Conservation (phyloP, 2,113 vertebrate genomes). For the Ariopsis seemanni region DNA sequence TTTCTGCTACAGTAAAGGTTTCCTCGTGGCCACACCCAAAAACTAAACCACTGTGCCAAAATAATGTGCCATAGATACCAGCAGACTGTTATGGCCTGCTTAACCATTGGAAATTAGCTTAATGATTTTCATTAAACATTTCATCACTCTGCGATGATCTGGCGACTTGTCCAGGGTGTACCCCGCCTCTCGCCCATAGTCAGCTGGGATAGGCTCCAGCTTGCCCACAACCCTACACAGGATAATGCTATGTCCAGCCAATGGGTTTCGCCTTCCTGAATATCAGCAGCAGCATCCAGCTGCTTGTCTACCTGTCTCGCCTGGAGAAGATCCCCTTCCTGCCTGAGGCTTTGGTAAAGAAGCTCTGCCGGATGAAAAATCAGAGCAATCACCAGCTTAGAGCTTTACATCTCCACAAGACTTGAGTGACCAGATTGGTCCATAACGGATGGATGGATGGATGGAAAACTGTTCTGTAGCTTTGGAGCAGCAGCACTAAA, state of each 20-base stretch:
- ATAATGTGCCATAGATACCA: neutral
- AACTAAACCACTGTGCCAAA: neutral
- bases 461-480: no score
- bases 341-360: constrained; percentile 52
- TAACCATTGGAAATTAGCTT: neutral
- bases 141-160: neutral
- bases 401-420: constrained; percentile 1
- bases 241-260: constrained; percentile 70
- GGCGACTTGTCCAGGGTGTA: no score
- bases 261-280: constrained; percentile 72
- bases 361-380: constrained; percentile 46
- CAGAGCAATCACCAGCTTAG: constrained; percentile 34
- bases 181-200: no score
- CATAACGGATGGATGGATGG: no score
- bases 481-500: no score
- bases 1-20: neutral
- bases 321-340: constrained; percentile 71
- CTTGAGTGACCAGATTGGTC: neutral
- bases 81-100: neutral
- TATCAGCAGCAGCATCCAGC: constrained; percentile 76
- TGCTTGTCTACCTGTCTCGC: constrained; percentile 68
- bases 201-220: no score
- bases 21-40: neutral
- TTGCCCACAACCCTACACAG: no score
- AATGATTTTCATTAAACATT: neutral